Base-by-base conservation (phyloP, 2,113 vertebrate genomes). In the Sander lucioperca region DNA sequence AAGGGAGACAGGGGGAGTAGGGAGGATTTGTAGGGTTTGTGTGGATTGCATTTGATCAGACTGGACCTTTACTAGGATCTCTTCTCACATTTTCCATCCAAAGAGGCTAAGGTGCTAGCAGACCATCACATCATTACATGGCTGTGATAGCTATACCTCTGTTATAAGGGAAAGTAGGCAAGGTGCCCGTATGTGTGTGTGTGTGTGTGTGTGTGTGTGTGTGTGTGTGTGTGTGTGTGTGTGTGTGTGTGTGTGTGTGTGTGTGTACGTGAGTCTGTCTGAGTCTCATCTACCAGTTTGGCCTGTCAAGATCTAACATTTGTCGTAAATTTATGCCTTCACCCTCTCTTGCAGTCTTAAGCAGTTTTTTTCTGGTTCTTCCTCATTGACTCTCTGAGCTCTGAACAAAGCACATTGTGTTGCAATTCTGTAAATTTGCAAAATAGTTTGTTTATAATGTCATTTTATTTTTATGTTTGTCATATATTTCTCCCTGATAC, bases 121-220 rank as follows among this genome's bases (percentile, higher is more conserved):
- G 94, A 96, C 95, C 95, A 95, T 95, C 94, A 94, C 93, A 95
- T 93, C 85, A 85, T 91, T 91, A 88, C 81, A 79, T 84, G 67
- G 66, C 81, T 89, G 86, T 91, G 89, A 93, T 92, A 91, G 82
- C 74, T 77, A 75, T 85, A 89, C 84, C 84, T 87, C 84, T 79
- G 88, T 91, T 91, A 87, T 84, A 80, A 72, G 68, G 88, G 84
- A 93, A 93, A 94, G 82, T 86, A 80, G 86, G 83, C 87, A 90
- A 77, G 33, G 79, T 87, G 86, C 78, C 85, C 27, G 10, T 21
- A 2, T 77, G 69, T 88, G 66, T 87, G 83, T 76, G 70, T 63
- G 50, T 43, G 48, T 70, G 56, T 58, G 48, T 62, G 39, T 62
- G 58, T 54, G 48, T 59, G 12, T 83, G 14, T 59, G 51, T 83